A percentile compares a stretch with the other conserved stretches of the same genome.
Evolutionary conservation across 2,888 invertebrate genomes (phyloP).

Genomic region (Helobdella robusta): DNA sequence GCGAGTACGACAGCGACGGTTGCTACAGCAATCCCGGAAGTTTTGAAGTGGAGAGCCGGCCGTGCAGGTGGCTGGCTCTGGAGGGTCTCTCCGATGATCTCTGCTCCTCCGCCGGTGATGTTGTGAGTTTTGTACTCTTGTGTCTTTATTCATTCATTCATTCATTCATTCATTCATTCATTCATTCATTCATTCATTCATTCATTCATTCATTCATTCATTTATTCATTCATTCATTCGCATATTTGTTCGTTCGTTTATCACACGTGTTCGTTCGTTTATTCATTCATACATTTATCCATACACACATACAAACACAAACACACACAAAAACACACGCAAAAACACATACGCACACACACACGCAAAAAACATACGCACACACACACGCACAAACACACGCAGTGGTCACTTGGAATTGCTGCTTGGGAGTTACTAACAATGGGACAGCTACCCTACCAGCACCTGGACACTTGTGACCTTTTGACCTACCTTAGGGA

Average conservation of each 20-base stretch:
- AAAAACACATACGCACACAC: too few relatives aligned
- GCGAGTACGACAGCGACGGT: conserved; percentile 23
- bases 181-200: too few relatives aligned
- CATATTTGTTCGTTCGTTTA: too few relatives aligned
- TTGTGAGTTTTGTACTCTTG: conserved; percentile 21
- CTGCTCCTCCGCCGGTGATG: conserved; percentile 14
- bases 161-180: background rate
- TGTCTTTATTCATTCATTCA: too few relatives aligned
- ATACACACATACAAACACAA: too few relatives aligned
- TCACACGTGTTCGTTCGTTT: too few relatives aligned
- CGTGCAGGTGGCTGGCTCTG: conserved; percentile 25
- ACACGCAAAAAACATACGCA: too few relatives aligned
- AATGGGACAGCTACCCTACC: conserved; percentile 22
- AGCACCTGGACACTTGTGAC: conserved; percentile 12
- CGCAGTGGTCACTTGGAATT: conserved; percentile 26
- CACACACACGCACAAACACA: too few relatives aligned
- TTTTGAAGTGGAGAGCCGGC: conserved; percentile 2
- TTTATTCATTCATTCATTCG: too few relatives aligned
- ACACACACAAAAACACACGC: too few relatives aligned
- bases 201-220: too few relatives aligned
- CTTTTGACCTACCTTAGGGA: conserved; percentile 16
- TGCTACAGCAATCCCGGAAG: background rate
- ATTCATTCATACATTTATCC: too few relatives aligned
- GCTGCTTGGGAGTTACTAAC: conserved; percentile 25
- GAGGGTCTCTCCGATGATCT: conserved; percentile 9